A percentile compares a stretch with the other conserved stretches of the same genome.
phyloP scores from a whole-genome alignment of 2,113 vertebrate genomes.

The Carassius gibelio region DNA sequence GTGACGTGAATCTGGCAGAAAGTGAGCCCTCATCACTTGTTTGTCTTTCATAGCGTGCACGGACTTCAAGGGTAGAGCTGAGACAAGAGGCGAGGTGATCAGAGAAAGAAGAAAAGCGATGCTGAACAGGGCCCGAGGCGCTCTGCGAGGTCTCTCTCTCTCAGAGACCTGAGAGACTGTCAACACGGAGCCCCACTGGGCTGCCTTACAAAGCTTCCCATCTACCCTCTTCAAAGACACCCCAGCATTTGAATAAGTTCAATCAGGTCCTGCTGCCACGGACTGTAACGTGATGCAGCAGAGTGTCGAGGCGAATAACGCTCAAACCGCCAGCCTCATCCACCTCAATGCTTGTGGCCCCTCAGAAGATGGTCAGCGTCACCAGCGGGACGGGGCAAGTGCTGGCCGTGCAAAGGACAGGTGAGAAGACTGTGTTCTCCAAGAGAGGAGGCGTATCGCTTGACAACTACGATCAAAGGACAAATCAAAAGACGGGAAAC shows the following conservation, averaged over 20 bases:
- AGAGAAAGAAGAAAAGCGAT: conserved; percentile 70
- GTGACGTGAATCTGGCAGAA: conserved; percentile 34
- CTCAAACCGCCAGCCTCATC: conserved; percentile 57
- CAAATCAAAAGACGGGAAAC: neutral
- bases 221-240: conserved; percentile 68
- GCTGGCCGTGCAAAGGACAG: conserved; percentile 1
- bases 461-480: conserved; percentile 6
- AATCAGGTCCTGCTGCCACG: conserved; percentile 45
- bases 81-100: conserved; percentile 69
- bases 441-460: neutral
- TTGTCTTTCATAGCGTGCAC: conserved; percentile 66
- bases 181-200: conserved; percentile 64
- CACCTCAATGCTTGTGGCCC: conserved; percentile 64
- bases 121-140: conserved; percentile 73
- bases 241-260: conserved; percentile 62
- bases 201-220: conserved; percentile 66
- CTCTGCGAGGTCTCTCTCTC: conserved; percentile 70
- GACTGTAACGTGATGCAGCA: conserved; percentile 49
- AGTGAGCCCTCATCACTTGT: conserved; percentile 52
- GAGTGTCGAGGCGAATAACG: conserved; percentile 60
- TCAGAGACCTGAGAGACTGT: conserved; percentile 71
- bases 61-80: conserved; percentile 71
- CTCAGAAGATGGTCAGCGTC: conserved; percentile 34
- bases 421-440: neutral
- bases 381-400: neutral